Evolutionary conservation across 2,113 vertebrate genomes (phyloP).

Genomic region (Oceanodroma tethys): DNA sequence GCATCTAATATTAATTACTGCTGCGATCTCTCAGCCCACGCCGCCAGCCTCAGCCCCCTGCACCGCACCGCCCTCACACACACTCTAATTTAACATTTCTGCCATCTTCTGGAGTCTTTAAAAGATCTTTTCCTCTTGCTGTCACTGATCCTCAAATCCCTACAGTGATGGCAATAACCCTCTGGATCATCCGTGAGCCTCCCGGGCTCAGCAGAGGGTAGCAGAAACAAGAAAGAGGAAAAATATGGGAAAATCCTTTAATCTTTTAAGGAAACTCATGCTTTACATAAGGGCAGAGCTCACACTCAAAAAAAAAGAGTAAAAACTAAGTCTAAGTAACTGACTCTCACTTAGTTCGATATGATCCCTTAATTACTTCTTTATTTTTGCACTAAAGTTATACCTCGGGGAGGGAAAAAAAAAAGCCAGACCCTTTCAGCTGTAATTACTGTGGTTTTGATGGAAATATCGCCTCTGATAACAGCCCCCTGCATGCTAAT

Average conservation of each 20-base stretch:
- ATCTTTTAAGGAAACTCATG: neutral
- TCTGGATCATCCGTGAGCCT: neutral
- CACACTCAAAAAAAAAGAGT: neutral
- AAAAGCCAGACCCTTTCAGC: neutral
- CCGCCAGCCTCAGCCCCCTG: neutral
- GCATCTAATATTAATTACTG: neutral
- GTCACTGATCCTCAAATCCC: neutral
- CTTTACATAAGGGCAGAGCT: neutral
- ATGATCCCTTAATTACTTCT: constrained; percentile 63
- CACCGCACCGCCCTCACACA: neutral
- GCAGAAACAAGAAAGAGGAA: neutral
- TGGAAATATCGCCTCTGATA: constrained; percentile 35
- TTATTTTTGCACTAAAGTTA: constrained; percentile 15
- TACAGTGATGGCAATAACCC: fast-evolving
- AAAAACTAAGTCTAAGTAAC: neutral
- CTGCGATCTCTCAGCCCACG: neutral
- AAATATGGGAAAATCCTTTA: neutral
- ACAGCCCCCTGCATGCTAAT: neutral
- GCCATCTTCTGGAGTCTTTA: neutral
- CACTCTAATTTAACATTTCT: neutral
- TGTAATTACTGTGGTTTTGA: constrained; percentile 62
- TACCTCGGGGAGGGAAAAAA: neutral
- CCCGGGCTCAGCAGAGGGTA: neutral
- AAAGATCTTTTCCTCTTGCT: neutral
- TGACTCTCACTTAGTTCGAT: constrained; percentile 12